phyloP scores from a whole-genome alignment of 2,888 invertebrate genomes.

The Clusia tigrina region DNA sequence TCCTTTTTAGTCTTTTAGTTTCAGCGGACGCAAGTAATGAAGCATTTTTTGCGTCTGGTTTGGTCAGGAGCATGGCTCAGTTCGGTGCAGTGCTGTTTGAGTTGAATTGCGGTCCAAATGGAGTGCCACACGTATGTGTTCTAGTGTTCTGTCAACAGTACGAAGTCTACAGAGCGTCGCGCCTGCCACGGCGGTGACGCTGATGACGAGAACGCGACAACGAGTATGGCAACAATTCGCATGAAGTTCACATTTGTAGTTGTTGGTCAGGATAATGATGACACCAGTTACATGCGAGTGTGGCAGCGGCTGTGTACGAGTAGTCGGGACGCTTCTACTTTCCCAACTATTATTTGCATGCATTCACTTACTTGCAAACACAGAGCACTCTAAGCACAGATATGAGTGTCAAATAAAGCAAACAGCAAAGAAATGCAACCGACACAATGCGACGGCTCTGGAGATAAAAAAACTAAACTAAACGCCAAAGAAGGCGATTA shows the following conservation, averaged over 20 bases:
- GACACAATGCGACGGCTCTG: too few relatives aligned
- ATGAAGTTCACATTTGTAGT: conserved; percentile 58
- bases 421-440: too few relatives aligned
- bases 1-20: conserved; percentile 44
- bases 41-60: conserved; percentile 26
- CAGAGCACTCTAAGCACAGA: too few relatives aligned
- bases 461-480: too few relatives aligned
- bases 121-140: conserved; percentile 42
- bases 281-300: conserved; percentile 41
- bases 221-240: conserved; percentile 16
- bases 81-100: conserved; percentile 18
- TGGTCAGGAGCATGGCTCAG: conserved; percentile 37
- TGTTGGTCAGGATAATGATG: conserved; percentile 60
- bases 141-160: conserved; percentile 55
- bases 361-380: too few relatives aligned
- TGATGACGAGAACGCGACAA: conserved; percentile 3
- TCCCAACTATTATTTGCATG: too few relatives aligned
- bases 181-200: not conserved
- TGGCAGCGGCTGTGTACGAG: too few relatives aligned
- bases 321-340: too few relatives aligned
- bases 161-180: not conserved
- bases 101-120: conserved; percentile 12
- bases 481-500: too few relatives aligned
- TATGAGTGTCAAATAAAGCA: too few relatives aligned
- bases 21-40: conserved; percentile 33